Percentiles rank a stretch among this genome's conserved stretches.
Conservation (phyloP, 2,888 invertebrate genomes). For the Epinotia bilunana region DNA sequence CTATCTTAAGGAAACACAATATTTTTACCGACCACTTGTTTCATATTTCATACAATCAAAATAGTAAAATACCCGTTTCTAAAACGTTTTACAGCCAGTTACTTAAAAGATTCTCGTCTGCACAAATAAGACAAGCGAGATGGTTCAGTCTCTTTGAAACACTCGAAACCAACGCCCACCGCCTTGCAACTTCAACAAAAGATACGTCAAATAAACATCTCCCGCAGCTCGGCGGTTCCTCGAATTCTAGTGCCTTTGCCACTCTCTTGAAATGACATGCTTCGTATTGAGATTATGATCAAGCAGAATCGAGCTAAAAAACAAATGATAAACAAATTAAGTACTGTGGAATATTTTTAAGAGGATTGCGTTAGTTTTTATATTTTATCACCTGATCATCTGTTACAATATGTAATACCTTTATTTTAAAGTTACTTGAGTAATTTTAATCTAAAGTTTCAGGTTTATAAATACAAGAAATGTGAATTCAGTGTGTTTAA, state of each 20-base stretch:
- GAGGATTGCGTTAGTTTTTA: no score
- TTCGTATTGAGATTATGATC: conserved; percentile 16
- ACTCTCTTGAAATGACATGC: conserved; percentile 35
- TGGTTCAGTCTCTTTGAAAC: conserved; percentile 39
- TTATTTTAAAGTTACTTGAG: no score
- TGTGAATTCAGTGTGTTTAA: no score
- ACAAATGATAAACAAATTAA: not conserved
- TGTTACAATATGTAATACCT: no score
- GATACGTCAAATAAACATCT: conserved; percentile 51
- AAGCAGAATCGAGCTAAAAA: not conserved
- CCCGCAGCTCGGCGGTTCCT: conserved; percentile 26
- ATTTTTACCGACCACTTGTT: not conserved
- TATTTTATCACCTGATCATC: no score
- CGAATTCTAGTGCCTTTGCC: conserved; percentile 33
- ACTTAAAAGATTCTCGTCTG: not conserved
- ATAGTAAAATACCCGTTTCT: not conserved
- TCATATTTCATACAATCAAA: not conserved
- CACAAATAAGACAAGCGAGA: conserved; percentile 33
- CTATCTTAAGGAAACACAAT: not conserved
- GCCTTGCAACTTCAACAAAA: conserved; percentile 56
- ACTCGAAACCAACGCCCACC: conserved; percentile 46
- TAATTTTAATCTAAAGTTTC: no score
- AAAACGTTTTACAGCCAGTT: not conserved
- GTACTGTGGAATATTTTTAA: not conserved
- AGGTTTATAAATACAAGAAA: no score